Percentiles rank a stretch among this genome's conserved stretches.
These are phyloP conservation scores for Diadumene lineata DNA, from an alignment of 92 coral and sea anemone genomes.

Conservation along the genomic window DNA sequence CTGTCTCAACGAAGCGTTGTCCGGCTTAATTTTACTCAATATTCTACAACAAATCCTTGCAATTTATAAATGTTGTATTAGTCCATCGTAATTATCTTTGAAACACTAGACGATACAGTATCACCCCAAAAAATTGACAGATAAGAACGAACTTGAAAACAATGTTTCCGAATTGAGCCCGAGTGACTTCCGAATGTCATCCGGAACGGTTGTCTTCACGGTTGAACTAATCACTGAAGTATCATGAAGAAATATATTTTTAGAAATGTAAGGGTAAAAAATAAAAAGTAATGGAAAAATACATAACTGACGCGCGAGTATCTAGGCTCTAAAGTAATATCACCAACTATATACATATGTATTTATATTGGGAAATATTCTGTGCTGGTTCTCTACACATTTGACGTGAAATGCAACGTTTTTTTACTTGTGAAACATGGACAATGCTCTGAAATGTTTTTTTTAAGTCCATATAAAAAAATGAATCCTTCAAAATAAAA, in stretches of 20 bases:
- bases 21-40: neutral
- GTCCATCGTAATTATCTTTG: neutral
- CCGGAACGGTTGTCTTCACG: neutral
- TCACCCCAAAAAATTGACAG: neutral
- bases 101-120: slow-evolving; percentile 11
- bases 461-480: too few relatives aligned
- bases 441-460: too few relatives aligned
- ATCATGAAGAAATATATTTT: neutral
- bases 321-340: too few relatives aligned
- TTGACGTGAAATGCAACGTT: too few relatives aligned
- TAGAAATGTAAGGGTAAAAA: neutral
- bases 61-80: slow-evolving; percentile 7
- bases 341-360: too few relatives aligned
- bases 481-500: too few relatives aligned
- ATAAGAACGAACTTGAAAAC: neutral
- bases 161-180: slow-evolving; percentile 11
- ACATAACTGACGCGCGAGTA: too few relatives aligned
- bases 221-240: neutral
- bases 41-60: neutral
- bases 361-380: too few relatives aligned
- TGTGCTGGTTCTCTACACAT: too few relatives aligned
- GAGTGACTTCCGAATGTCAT: slow-evolving; percentile 8
- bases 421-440: too few relatives aligned
- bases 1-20: neutral
- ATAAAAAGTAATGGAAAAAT: too few relatives aligned